Percentiles rank a stretch among this genome's conserved stretches.
These are phyloP conservation scores for Pontoporia blainvillei DNA, from an alignment of 2,113 vertebrate genomes.

Conservation along the genomic window DNA sequence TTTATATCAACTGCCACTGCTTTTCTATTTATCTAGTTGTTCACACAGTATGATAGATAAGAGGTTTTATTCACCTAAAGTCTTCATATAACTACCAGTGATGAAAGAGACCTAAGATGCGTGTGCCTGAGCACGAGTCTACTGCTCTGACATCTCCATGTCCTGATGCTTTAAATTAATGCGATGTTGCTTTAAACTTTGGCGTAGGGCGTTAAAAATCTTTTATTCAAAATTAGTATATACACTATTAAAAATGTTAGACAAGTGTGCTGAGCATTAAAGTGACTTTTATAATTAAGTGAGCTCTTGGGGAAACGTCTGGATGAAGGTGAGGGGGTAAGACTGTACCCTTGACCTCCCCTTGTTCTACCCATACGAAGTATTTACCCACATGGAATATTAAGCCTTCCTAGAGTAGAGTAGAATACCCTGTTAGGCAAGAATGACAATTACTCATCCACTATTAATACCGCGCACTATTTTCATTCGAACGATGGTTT, in stretches of 20 bases:
- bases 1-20: not conserved
- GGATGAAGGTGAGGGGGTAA: no score
- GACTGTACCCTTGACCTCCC: fast-evolving
- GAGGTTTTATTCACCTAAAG: not conserved
- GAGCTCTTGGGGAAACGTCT: no score
- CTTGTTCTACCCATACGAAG: no score
- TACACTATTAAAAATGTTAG: not conserved
- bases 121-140: not conserved
- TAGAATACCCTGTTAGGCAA: fast-evolving
- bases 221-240: not conserved
- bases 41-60: not conserved
- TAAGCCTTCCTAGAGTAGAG: not conserved
- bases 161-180: not conserved
- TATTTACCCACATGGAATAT: no score
- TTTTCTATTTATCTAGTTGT: not conserved
- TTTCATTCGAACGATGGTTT: not conserved
- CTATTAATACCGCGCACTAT: fast-evolving
- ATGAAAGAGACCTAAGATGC: not conserved
- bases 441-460: not conserved
- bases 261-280: not conserved
- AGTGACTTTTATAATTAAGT: not conserved
- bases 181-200: not conserved
- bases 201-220: not conserved
- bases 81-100: not conserved
- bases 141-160: no score